These are phyloP conservation scores for Dendrolimus kikuchii DNA, from an alignment of 1,140 invertebrate species.

Conservation along the genomic window DNA sequence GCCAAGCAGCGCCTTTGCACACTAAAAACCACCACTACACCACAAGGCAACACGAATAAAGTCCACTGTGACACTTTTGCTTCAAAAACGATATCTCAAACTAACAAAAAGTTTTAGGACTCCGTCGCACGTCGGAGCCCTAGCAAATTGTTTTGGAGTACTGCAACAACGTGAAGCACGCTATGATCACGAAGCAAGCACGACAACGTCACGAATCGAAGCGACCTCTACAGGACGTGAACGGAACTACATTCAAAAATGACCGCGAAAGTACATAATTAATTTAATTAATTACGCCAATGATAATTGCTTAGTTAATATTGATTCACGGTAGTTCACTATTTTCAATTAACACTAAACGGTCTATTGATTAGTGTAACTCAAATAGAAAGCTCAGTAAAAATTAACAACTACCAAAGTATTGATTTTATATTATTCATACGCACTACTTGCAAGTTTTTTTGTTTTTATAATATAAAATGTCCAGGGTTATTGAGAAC, in stretches of 20 bases:
- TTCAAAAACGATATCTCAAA: conserved; percentile 17
- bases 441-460: background rate
- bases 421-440: conserved; percentile 47
- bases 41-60: conserved; percentile 27
- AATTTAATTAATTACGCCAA: too few species aligned
- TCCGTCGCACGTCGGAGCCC: conserved; percentile 35
- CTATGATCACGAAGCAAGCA: conserved; percentile 45
- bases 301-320: too few species aligned
- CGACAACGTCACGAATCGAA: conserved; percentile 33
- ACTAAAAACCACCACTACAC: conserved; percentile 17
- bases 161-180: conserved; percentile 50
- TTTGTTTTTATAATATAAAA: conserved; percentile 4
- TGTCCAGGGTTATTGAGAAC: conserved; percentile 13
- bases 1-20: conserved; percentile 20
- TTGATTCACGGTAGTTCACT: too few species aligned
- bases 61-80: conserved; percentile 45
- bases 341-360: too few species aligned
- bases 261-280: conserved; percentile 35
- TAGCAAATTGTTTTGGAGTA: conserved; percentile 44
- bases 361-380: too few species aligned
- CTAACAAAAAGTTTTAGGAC: conserved; percentile 22
- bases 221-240: conserved; percentile 31
- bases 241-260: conserved; percentile 39
- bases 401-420: conserved; percentile 21
- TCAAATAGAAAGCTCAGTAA: background rate